These are phyloP conservation scores for Gambusia yucatana DNA, from an alignment of 2,797 vertebrate genomes.

Conservation along the genomic window DNA sequence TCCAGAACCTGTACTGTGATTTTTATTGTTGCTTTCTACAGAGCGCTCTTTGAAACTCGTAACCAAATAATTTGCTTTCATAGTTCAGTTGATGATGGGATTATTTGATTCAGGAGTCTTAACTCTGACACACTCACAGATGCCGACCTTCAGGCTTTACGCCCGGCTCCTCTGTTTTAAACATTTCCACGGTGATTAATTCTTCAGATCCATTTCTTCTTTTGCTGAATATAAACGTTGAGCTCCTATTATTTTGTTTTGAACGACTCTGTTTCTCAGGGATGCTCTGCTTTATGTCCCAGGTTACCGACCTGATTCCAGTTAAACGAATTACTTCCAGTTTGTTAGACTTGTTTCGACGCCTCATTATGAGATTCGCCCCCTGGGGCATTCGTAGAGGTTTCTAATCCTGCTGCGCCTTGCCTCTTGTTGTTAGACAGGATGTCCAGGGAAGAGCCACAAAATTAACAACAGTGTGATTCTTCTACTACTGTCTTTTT, in stretches of 20 bases:
- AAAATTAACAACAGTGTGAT: not conserved
- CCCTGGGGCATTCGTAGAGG: not conserved
- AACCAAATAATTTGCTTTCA: not conserved
- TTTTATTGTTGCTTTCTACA: no score
- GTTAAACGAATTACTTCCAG: conserved; percentile 15
- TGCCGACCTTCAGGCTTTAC: not conserved
- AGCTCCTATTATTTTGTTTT: not conserved
- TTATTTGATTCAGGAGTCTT: not conserved
- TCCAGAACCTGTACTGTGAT: not conserved
- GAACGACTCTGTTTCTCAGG: not conserved
- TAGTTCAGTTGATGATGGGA: not conserved
- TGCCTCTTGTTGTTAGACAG: not conserved
- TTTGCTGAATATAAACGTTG: not conserved
- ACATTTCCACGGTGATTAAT: not conserved
- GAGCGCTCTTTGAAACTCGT: not conserved
- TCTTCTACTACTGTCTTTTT: not conserved
- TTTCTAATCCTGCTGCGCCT: conserved; percentile 3
- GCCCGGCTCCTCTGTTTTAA: not conserved
- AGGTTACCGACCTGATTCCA: conserved; percentile 15
- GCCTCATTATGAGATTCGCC: not conserved
- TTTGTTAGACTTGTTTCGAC: not conserved
- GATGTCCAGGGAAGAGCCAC: not conserved
- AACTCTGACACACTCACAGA: not conserved
- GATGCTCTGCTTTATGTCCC: conserved; percentile 5
- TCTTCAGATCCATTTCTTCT: not conserved